Conservation (phyloP, 2,797 vertebrate species). For the Hypotaenidia okinawae region DNA sequence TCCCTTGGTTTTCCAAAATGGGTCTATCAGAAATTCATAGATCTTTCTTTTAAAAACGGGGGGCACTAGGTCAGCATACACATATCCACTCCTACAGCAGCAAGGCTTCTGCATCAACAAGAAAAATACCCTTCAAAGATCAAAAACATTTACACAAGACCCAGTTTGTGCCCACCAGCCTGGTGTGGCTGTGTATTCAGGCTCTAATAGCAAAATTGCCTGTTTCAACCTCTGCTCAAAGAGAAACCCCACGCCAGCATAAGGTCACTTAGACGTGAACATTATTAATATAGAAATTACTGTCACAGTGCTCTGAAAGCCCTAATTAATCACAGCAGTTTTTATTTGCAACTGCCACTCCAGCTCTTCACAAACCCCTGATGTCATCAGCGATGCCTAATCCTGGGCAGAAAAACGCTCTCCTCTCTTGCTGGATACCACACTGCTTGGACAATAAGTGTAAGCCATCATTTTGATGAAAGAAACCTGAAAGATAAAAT, state of each 20-base stretch:
- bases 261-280: not conserved
- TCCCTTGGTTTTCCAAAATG: not conserved
- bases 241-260: not conserved
- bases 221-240: conserved; percentile 14
- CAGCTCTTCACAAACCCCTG: not conserved
- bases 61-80: not conserved
- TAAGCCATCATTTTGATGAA: not conserved
- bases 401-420: not conserved
- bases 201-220: not conserved
- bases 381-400: not conserved
- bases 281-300: not conserved
- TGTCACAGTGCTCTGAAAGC: conserved; percentile 11
- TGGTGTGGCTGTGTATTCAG: not conserved
- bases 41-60: not conserved
- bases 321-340: conserved; percentile 24
- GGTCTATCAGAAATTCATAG: not conserved
- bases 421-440: not conserved
- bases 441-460: not conserved
- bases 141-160: not conserved
- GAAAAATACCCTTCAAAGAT: not conserved
- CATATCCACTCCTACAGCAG: not conserved
- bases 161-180: not conserved
- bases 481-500: not conserved
- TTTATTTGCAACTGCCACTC: not conserved
- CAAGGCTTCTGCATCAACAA: not conserved